Conservation (phyloP, 2,113 vertebrate genomes). For the Microtus montanus region DNA sequence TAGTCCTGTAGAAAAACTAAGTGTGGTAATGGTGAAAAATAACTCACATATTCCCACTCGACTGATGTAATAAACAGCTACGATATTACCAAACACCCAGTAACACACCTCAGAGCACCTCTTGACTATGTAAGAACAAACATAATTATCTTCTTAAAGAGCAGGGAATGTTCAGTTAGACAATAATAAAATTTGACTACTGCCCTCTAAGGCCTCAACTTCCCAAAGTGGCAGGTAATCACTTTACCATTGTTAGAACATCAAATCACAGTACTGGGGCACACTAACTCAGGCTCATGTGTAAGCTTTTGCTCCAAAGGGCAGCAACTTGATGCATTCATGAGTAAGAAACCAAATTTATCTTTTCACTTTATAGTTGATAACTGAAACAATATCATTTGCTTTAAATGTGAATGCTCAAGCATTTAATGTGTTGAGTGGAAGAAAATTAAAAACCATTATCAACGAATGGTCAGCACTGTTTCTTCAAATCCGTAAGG, state of each 20-base stretch:
- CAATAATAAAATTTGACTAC: not conserved
- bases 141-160: not conserved
- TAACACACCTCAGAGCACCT: not conserved
- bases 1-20: not conserved
- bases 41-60: not conserved
- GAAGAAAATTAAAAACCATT: not conserved
- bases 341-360: not conserved
- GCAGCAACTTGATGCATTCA: not conserved
- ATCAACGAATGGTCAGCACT: not conserved
- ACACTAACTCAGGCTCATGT: not conserved
- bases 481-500: constrained; percentile 23
- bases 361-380: not conserved
- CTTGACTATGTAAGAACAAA: not conserved
- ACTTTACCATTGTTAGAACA: not conserved
- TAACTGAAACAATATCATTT: not conserved
- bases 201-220: not conserved
- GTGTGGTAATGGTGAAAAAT: not conserved
- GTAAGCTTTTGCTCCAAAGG: not conserved
- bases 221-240: not conserved
- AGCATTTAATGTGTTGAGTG: constrained; percentile 19
- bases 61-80: not conserved
- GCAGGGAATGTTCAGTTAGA: not conserved
- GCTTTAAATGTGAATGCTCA: constrained; percentile 17
- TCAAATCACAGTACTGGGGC: not conserved
- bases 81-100: not conserved